A percentile compares a stretch with the other conserved stretches of the same genome.
These are phyloP conservation scores for Perdita meconis DNA, from an alignment of 2,888 invertebrate genomes.

Conservation along the genomic window DNA sequence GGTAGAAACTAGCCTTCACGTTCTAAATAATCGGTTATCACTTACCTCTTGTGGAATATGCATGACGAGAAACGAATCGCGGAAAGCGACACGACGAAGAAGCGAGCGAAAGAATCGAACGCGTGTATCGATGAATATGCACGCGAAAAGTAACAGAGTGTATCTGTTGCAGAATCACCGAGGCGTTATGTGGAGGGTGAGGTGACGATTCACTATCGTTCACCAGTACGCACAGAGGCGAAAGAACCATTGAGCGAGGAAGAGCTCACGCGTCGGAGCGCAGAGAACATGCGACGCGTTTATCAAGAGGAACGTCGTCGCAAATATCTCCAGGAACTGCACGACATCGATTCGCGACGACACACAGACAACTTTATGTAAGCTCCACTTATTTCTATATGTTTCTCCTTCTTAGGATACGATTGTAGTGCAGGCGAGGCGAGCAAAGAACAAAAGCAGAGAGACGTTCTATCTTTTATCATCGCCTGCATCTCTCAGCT, in stretches of 20 bases:
- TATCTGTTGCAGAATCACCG: constrained; percentile 89
- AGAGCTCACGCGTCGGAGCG: constrained; percentile 94
- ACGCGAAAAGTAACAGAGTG: constrained; percentile 25
- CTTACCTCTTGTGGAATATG: neutral
- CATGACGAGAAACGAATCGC: neutral
- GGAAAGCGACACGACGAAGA: neutral
- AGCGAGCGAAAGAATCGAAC: neutral
- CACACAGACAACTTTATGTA: constrained; percentile 97
- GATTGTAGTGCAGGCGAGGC: neutral
- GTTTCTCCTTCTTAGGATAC: neutral
- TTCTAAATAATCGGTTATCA: too few species aligned
- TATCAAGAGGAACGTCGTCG: constrained; percentile 95
- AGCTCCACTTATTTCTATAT: constrained; percentile 72
- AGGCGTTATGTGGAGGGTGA: constrained; percentile 96
- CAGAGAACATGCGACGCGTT: constrained; percentile 95
- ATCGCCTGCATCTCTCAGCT: neutral
- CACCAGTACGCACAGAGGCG: constrained; percentile 94
- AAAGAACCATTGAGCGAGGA: constrained; percentile 95
- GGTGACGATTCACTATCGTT: constrained; percentile 97
- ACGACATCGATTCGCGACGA: constrained; percentile 96
- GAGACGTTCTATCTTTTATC: neutral
- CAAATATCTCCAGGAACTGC: constrained; percentile 96
- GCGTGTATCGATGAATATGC: neutral
- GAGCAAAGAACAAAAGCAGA: neutral
- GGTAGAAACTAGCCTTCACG: too few species aligned